Evolutionary conservation across 1,140 invertebrate genomes (phyloP).

Genomic region (Atta cephalotes): DNA sequence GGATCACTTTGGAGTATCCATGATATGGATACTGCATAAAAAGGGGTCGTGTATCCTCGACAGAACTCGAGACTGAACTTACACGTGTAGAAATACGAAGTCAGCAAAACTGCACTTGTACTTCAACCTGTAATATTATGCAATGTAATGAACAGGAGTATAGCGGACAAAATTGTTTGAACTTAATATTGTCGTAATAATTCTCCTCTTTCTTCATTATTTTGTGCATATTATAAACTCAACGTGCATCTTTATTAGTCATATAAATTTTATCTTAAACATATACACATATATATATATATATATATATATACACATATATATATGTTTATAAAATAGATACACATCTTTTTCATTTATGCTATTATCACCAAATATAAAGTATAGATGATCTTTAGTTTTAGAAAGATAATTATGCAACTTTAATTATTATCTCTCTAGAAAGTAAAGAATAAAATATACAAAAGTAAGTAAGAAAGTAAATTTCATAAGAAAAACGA

Average conservation of each 20-base stretch:
- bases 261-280: background rate
- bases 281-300: too few relatives aligned
- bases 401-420: background rate
- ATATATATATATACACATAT: background rate
- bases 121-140: background rate
- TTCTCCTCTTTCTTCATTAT: background rate
- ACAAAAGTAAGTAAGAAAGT: background rate
- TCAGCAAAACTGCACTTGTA: slow-evolving; percentile 24
- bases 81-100: background rate
- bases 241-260: background rate
- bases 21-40: slow-evolving; percentile 25
- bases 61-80: background rate
- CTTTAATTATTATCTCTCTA: background rate
- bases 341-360: background rate
- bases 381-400: too few relatives aligned
- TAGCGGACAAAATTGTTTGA: background rate
- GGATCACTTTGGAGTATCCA: slow-evolving; percentile 32
- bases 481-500: background rate
- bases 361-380: background rate
- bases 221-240: background rate
- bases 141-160: background rate
- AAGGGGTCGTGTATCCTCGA: slow-evolving; percentile 28
- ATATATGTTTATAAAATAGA: background rate
- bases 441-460: background rate
- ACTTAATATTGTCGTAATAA: background rate